Evolutionary conservation across 2,888 invertebrate genomes (phyloP), one percentile per base, ranked within the genome.

Genomic region (Gastrophysa polygoni): DNA sequence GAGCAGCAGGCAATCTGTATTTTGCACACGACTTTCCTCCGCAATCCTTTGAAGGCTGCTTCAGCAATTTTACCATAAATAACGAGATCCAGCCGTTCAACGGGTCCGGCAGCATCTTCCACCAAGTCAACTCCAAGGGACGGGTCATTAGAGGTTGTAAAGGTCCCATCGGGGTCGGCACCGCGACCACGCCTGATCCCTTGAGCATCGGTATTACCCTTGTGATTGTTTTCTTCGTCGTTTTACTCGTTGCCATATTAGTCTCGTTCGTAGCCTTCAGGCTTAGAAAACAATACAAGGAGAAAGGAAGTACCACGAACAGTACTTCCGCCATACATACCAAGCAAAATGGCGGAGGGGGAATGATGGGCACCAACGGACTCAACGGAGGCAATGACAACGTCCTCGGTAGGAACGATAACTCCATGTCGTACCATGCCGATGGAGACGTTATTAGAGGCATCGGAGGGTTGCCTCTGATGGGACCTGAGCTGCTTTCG

Each of bases 221-320:
- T 29, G 95, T 97, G 17, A 94, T 96, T 66, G 93, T 95, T 20
- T 96, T 98, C 84, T 96, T 98, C 77, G 91, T 94, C 5, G 91
- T 96, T 63, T 83, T 96, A 11, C 86, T 96, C 54, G 90, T 96
- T 10, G 95, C 95, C 11, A 95, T 96, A 73, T 85, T 94, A 59
- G 92, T 93, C 17, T 95, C 95, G 50, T 96, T 96, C 76, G 87
- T 96, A n/a, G 93, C 96, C 43, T 96, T 96, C 80, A 89, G 95
- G 46, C 85, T 95, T 66, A 87, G 96, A 16, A 91, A 92, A 57
- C 93, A 95, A 78, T 92, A 90, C 78, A 91, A 93, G 80, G 94
- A 95, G 78, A 95, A 95, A 77, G 88, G 87, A 11, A 90, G 89
- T 10, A 85, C 86, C 20, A 85, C 87, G 0, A 87, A 86, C 63